Evolutionary conservation across 2,797 vertebrate genomes (phyloP).

Genomic region (Gastrophryne carolinensis): DNA sequence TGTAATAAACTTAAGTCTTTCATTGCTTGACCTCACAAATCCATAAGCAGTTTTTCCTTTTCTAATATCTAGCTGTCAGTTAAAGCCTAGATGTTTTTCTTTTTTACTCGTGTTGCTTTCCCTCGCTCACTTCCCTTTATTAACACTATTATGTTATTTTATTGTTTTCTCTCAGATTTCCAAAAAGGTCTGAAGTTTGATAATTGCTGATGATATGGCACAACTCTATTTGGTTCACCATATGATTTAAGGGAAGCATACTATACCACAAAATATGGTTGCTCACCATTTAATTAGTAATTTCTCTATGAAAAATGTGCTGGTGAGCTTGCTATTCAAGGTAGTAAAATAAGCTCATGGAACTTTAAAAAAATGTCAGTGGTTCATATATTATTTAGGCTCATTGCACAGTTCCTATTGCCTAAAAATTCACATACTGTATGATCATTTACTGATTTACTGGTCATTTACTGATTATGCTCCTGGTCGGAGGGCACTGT

Average conservation of each 20-base stretch:
- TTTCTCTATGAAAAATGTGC: too few species aligned
- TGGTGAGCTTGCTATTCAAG: too few species aligned
- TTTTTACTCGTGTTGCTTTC: slow-evolving; percentile 18
- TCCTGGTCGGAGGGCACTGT: too few species aligned
- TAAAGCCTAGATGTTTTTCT: slow-evolving; percentile 24
- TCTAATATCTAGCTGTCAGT: slow-evolving; percentile 48
- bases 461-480: too few species aligned
- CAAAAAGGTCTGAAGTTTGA: background rate
- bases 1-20: slow-evolving; percentile 45
- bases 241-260: slow-evolving; percentile 14
- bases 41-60: slow-evolving; percentile 18
- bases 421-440: too few species aligned
- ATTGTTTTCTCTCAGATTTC: slow-evolving; percentile 46
- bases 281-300: too few species aligned
- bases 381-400: too few species aligned
- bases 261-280: slow-evolving; percentile 25
- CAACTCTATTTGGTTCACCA: too few species aligned
- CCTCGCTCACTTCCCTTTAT: background rate
- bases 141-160: slow-evolving; percentile 44
- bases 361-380: too few species aligned
- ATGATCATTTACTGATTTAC: too few species aligned
- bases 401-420: too few species aligned
- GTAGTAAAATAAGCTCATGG: too few species aligned
- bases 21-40: slow-evolving; percentile 8
- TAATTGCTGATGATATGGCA: slow-evolving; percentile 37